These are phyloP conservation scores for Rhamnusium bicolor DNA, from an alignment of 2,888 invertebrate species.

Conservation along the genomic window DNA sequence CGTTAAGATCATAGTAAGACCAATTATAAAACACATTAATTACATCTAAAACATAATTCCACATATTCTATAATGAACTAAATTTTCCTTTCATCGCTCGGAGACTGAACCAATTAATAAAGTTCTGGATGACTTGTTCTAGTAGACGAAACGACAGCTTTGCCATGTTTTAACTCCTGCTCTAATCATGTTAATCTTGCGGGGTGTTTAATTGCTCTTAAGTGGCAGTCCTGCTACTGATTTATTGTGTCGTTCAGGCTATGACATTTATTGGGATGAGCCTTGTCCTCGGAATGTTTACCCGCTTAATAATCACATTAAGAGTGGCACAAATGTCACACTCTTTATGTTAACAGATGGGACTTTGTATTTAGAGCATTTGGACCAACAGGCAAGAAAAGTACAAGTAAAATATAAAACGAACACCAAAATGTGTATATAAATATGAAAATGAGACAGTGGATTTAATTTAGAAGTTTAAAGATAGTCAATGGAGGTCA, in stretches of 20 bases:
- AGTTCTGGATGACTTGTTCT: slow-evolving; percentile 12
- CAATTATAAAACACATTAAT: not conserved
- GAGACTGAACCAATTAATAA: slow-evolving; percentile 10
- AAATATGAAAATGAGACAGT: not conserved
- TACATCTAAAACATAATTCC: not conserved
- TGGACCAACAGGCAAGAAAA: not conserved
- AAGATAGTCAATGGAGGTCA: no score
- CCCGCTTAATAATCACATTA: slow-evolving; percentile 14
- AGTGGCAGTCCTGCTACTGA: slow-evolving; percentile 50
- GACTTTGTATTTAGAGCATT: not conserved
- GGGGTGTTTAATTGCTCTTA: slow-evolving; percentile 63
- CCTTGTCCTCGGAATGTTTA: slow-evolving; percentile 10
- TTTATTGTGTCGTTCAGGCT: slow-evolving; percentile 39
- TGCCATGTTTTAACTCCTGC: slow-evolving; percentile 45
- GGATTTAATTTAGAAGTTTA: no score
- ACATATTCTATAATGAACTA: slow-evolving; percentile 40
- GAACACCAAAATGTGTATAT: not conserved
- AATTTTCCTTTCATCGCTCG: slow-evolving; percentile 33
- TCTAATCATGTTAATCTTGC: slow-evolving; percentile 61
- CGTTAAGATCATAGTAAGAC: not conserved
- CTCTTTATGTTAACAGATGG: not conserved
- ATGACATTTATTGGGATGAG: slow-evolving; percentile 25
- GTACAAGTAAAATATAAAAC: not conserved
- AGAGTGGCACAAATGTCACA: not conserved
- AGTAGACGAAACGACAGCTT: slow-evolving; percentile 14